Evolutionary conservation across 1,140 invertebrate genomes (phyloP).

Genomic region (Ptiloglossa arizonensis): DNA sequence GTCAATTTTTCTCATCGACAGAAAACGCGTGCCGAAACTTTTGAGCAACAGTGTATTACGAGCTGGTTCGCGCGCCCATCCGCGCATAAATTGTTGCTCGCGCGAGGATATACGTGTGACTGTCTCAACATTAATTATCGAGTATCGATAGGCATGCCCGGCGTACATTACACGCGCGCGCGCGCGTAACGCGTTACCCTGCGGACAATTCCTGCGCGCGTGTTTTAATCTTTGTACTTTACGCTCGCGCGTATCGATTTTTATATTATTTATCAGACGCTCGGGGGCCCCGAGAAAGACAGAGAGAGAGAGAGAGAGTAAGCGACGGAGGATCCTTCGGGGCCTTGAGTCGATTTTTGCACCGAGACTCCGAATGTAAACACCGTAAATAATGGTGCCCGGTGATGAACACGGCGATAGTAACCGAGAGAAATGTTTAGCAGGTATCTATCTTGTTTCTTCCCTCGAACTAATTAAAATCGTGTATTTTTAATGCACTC

Average conservation of each 20-base stretch:
- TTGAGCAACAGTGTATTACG: neutral
- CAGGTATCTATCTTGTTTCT: neutral
- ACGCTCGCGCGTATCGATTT: slow-evolving; percentile 24
- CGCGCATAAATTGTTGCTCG: neutral
- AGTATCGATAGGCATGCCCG: slow-evolving; percentile 19
- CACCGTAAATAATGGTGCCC: slow-evolving; percentile 29
- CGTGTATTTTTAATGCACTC: neutral
- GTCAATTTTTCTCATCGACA: no score
- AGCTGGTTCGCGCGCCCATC: neutral
- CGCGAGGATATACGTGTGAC: neutral
- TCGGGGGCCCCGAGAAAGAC: neutral
- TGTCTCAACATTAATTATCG: slow-evolving; percentile 28
- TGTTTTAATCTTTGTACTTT: slow-evolving; percentile 12
- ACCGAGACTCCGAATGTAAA: slow-evolving; percentile 11
- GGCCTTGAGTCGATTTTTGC: neutral
- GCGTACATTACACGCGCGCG: neutral
- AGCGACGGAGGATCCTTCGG: neutral
- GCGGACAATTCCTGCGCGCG: slow-evolving; percentile 6
- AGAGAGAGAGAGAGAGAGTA: neutral
- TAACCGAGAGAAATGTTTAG: slow-evolving; percentile 1
- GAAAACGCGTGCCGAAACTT: neutral
- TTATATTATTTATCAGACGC: slow-evolving; percentile 35
- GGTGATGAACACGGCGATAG: slow-evolving; percentile 21
- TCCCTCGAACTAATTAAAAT: slow-evolving; percentile 14
- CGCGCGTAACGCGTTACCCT: slow-evolving; percentile 5